Conservation (phyloP, 2,113 vertebrate species). For the Thomomys bottae region DNA sequence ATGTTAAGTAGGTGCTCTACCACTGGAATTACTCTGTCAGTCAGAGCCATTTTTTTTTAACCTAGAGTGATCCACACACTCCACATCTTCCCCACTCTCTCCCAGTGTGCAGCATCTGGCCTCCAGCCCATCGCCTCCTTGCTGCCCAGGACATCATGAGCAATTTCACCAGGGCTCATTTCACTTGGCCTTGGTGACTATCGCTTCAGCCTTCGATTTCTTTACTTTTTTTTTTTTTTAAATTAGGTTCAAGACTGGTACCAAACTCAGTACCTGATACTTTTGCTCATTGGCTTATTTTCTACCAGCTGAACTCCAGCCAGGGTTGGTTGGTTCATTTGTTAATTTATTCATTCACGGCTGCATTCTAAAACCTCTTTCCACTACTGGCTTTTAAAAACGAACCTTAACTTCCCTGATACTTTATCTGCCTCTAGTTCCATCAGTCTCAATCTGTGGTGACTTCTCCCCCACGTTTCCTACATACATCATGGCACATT, state of each 20-base stretch:
- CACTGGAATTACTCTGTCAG: too few relatives aligned
- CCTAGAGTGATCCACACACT: background rate
- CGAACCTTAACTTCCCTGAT: background rate
- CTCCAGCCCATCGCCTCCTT: background rate
- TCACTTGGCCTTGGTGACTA: background rate
- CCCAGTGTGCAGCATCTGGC: background rate
- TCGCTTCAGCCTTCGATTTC: background rate
- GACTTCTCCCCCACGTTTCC: background rate
- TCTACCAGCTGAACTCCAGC: too few relatives aligned
- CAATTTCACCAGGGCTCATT: rapidly evolving
- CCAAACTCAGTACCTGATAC: too few relatives aligned
- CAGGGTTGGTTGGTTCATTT: too few relatives aligned
- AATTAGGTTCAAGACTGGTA: too few relatives aligned
- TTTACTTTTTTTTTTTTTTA: too few relatives aligned
- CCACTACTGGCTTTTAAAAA: background rate
- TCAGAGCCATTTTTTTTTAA: too few relatives aligned
- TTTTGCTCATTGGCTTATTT: too few relatives aligned
- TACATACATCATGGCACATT: rapidly evolving
- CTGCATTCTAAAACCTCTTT: background rate
- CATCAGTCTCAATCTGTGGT: background rate
- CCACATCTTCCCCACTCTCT: background rate
- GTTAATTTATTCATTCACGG: too few relatives aligned
- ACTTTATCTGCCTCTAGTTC: too few relatives aligned
- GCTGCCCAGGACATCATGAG: background rate
- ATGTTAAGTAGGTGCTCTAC: too few relatives aligned